These are phyloP conservation scores for Centropyge bicolor DNA, from an alignment of 2,797 vertebrate genomes.

Conservation along the genomic window DNA sequence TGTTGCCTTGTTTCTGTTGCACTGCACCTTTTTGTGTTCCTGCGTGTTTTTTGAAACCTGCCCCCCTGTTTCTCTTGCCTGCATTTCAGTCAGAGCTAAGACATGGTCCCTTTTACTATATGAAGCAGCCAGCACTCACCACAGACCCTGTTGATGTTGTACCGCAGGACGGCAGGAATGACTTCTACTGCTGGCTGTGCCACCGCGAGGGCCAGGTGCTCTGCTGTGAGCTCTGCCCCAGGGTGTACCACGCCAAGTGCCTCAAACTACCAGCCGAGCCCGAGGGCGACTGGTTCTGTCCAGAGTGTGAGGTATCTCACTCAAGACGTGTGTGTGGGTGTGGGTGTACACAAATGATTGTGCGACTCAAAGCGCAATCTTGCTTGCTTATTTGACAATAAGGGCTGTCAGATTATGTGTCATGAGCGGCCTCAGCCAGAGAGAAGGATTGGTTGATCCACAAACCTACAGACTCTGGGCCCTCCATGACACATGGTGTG, in stretches of 20 bases:
- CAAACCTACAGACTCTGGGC: constrained; percentile 14
- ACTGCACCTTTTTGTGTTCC: constrained; percentile 86
- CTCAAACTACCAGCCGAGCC: constrained; percentile 97
- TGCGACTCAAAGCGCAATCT: constrained; percentile 36
- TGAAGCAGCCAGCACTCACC: constrained; percentile 93
- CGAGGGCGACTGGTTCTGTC: constrained; percentile 99
- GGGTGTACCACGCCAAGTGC: constrained; percentile 99
- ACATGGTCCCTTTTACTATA: constrained; percentile 99
- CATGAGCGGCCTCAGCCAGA: neutral
- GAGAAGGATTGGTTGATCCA: constrained; percentile 15
- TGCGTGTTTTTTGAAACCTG: constrained; percentile 95
- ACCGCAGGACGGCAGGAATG: constrained; percentile 99
- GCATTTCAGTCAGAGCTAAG: constrained; percentile 99
- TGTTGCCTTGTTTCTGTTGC: constrained; percentile 82
- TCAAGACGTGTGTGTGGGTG: constrained; percentile 67
- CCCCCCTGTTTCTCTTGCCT: constrained; percentile 97
- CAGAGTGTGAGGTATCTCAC: constrained; percentile 86
- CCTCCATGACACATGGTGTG: constrained; percentile 18
- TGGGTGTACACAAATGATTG: constrained; percentile 48
- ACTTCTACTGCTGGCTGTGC: constrained; percentile 99
- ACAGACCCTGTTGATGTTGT: constrained; percentile 99
- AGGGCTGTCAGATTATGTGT: constrained; percentile 25
- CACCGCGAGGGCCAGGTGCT: constrained; percentile 98
- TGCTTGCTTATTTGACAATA: constrained; percentile 21
- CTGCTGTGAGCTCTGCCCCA: constrained; percentile 99